These are phyloP conservation scores for Anadara kagoshimensis DNA, from an alignment of 1,140 invertebrate species.

Conservation along the genomic window DNA sequence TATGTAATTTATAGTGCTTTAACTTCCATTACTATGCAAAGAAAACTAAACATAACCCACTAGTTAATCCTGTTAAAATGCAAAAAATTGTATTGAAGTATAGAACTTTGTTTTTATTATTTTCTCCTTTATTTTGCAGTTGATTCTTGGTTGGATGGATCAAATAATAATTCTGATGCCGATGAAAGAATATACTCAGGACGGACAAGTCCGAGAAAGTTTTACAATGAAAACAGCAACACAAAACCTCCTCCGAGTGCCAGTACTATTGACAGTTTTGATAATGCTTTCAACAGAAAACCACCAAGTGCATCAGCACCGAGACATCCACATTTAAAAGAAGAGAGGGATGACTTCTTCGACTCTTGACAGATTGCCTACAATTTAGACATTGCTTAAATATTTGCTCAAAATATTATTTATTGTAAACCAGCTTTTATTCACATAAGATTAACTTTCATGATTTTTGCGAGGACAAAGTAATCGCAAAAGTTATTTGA, in stretches of 20 bases:
- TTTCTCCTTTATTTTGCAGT: conserved; percentile 28
- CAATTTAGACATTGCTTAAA: neutral
- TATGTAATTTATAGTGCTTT: no score
- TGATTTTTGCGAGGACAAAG: no score
- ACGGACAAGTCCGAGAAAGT: conserved; percentile 30
- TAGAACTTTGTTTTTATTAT: neutral
- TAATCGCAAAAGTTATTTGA: no score
- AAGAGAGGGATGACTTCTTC: conserved; percentile 54
- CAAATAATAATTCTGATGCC: conserved; percentile 41
- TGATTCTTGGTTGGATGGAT: conserved; percentile 52
- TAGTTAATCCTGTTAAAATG: no score
- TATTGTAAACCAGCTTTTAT: no score
- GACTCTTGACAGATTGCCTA: conserved; percentile 43
- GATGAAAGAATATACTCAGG: conserved; percentile 53
- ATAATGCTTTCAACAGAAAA: conserved; percentile 50
- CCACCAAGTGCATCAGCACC: conserved; percentile 31
- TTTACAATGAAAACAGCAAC: neutral
- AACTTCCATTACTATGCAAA: no score
- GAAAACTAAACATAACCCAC: no score
- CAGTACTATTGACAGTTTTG: conserved; percentile 51
- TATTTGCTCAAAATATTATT: no score
- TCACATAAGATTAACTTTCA: no score
- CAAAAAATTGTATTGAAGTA: no score
- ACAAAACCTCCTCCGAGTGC: conserved; percentile 28
- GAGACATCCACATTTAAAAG: neutral